Conservation (phyloP, 1,140 invertebrate species). For the Drosophila pseudoananassae region DNA sequence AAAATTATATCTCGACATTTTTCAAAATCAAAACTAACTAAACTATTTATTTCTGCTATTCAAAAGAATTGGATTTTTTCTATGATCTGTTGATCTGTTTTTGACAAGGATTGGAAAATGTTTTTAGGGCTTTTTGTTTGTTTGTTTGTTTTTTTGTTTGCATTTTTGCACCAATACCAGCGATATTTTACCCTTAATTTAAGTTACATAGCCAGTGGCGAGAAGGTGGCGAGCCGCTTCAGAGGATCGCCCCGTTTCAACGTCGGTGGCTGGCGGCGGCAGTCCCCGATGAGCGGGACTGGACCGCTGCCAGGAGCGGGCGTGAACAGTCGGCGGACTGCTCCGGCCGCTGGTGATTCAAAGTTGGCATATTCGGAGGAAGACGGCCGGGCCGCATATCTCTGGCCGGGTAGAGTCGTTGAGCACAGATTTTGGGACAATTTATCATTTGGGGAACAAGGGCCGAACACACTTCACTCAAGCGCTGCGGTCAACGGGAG, state of each 20-base stretch:
- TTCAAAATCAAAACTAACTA: slow-evolving; percentile 4
- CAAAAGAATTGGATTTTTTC: not conserved
- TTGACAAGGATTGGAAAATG: slow-evolving; percentile 19
- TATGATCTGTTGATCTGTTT: slow-evolving; percentile 1
- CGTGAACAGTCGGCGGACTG: slow-evolving; percentile 35
- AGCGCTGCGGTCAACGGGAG: slow-evolving; percentile 73
- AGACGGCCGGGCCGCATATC: slow-evolving; percentile 47
- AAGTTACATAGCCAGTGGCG: slow-evolving; percentile 78
- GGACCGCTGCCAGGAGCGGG: slow-evolving; percentile 39
- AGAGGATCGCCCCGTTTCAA: slow-evolving; percentile 52
- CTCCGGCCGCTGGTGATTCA: slow-evolving; percentile 25
- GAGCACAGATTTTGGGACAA: slow-evolving; percentile 16
- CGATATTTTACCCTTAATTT: slow-evolving; percentile 84
- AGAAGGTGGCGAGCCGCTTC: slow-evolving; percentile 54
- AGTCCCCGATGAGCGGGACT: slow-evolving; percentile 42
- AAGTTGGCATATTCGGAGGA: slow-evolving; percentile 20
- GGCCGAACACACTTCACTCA: slow-evolving; percentile 44
- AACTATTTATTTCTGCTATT: not conserved
- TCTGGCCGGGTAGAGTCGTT: slow-evolving; percentile 15
- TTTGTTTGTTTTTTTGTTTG: slow-evolving; percentile 33
- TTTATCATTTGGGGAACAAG: slow-evolving; percentile 7
- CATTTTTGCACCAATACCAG: slow-evolving; percentile 81
- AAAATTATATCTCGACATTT: slow-evolving; percentile 23
- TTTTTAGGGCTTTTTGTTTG: slow-evolving; percentile 29
- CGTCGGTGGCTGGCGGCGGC: slow-evolving; percentile 49